A percentile compares a stretch with the other conserved stretches of the same genome.
phyloP scores from a whole-genome alignment of 2,888 invertebrate genomes.

The Hartigia nigra region DNA sequence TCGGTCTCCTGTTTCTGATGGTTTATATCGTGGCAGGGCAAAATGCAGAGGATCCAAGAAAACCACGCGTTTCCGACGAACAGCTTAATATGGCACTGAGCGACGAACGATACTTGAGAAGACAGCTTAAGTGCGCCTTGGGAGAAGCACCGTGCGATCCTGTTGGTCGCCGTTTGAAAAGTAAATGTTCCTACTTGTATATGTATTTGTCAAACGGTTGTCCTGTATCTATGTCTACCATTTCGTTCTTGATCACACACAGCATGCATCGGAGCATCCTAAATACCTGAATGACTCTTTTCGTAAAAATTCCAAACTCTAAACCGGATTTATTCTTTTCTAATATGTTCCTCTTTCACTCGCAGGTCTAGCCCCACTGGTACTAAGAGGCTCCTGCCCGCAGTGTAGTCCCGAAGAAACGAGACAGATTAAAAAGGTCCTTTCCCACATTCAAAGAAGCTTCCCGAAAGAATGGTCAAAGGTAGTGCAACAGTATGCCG shows the following conservation, averaged over 20 bases:
- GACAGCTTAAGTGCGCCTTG: slow-evolving; percentile 79
- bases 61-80: slow-evolving; percentile 70
- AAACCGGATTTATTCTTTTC: neutral
- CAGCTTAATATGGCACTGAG: slow-evolving; percentile 75
- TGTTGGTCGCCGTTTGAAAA: slow-evolving; percentile 78
- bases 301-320: neutral
- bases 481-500: slow-evolving; percentile 77
- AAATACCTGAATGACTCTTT: neutral
- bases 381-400: slow-evolving; percentile 79
- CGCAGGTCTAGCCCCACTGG: slow-evolving; percentile 80
- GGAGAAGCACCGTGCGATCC: slow-evolving; percentile 81
- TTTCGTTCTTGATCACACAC: neutral
- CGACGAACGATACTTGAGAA: slow-evolving; percentile 77
- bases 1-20: slow-evolving; percentile 35
- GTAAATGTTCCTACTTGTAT: slow-evolving; percentile 65
- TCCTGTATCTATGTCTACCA: neutral
- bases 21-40: slow-evolving; percentile 18
- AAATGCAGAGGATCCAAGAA: neutral
- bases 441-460: slow-evolving; percentile 79
- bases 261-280: too few species aligned
- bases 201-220: neutral
- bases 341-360: slow-evolving; percentile 36
- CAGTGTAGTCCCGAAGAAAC: slow-evolving; percentile 78
- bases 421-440: slow-evolving; percentile 79
- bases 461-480: slow-evolving; percentile 83